Evolutionary conservation across 1,140 invertebrate genomes (phyloP).

Genomic region (Lasaia peninsularis): DNA sequence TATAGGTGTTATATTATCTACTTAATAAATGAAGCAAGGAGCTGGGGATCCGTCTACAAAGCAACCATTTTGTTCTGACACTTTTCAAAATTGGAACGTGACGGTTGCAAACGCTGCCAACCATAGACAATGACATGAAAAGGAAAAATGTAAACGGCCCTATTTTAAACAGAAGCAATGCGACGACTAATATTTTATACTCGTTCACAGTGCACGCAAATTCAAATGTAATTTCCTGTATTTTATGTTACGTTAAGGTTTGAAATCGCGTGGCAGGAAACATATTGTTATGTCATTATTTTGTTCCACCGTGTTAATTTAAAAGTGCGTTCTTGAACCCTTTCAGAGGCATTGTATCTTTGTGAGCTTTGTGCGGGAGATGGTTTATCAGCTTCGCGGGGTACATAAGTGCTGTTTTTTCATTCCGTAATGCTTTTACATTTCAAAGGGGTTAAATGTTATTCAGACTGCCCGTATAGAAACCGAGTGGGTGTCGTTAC

Average conservation of each 20-base stretch:
- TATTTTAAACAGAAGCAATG: constrained; percentile 65
- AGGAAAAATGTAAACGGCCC: constrained; percentile 75
- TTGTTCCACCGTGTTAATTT: constrained; percentile 62
- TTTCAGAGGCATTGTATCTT: constrained; percentile 77
- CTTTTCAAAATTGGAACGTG: constrained; percentile 77
- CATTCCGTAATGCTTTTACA: constrained; percentile 77
- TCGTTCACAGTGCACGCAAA: constrained; percentile 34
- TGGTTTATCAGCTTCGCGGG: constrained; percentile 74
- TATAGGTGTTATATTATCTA: constrained; percentile 24
- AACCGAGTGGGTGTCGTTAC: constrained; percentile 65
- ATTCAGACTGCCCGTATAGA: constrained; percentile 71
- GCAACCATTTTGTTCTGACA: constrained; percentile 75
- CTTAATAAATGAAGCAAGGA: constrained; percentile 24
- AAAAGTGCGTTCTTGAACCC: constrained; percentile 77
- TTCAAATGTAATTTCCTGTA: constrained; percentile 29
- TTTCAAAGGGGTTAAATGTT: constrained; percentile 76
- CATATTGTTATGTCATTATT: constrained; percentile 40
- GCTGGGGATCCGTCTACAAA: constrained; percentile 56
- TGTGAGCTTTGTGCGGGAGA: constrained; percentile 74
- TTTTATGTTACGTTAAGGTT: constrained; percentile 25
- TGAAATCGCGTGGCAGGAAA: constrained; percentile 33
- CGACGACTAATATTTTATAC: constrained; percentile 60
- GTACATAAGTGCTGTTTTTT: constrained; percentile 77
- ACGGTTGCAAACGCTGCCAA: constrained; percentile 72
- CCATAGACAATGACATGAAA: constrained; percentile 76